Evolutionary conservation across 2,888 invertebrate species (phyloP), one percentile per base, ranked within the genome.

Genomic region (Cyrtodaria siliqua): DNA sequence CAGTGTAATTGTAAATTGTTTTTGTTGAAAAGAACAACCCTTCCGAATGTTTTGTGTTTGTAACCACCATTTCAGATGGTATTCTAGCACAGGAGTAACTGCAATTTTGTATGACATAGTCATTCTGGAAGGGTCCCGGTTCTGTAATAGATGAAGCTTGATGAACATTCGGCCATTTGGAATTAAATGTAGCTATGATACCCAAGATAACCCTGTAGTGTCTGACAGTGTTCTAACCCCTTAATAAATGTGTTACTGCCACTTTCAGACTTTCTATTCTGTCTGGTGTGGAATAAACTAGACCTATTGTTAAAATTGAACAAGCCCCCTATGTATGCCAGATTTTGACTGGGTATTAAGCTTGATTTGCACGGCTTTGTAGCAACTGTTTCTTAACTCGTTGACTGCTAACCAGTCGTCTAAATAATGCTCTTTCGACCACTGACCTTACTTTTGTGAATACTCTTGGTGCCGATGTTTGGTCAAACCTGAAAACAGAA

Each of bases 101-200:
- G 50, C 47, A 8, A 71, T 26, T 16, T 53, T 2, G 12, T 3
- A n/a, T n/a, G 1, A 27, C 44, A 29, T 1, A 75, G 14, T n/a
- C 9, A 75, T 69, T 49, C 61, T 60, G 0, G 27, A 2, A 26
- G 76, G 70, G 47, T 50, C 67, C 62, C 64, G 70, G 20, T 49
- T 60, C 16, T 59, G 62, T 2, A 62, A 38, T 20, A 62, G 52
- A 68, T 74, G 73, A 1, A 74, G 57, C 38, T 79, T 66, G 18
- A 79, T 62, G 60, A 68, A 68, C 53, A 77, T 53, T 18, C 72
- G 26, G 27, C 68, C 77, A 72, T 71, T 68, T 40, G 77, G 77
- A 44, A 77, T 67, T 2, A 77, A 16, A 67, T 18, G 77, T 72
- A 1, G 72, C 72, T 42, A 72, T 67, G 26, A 67, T 62, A 33